Conservation (phyloP, 2,888 invertebrate species). For the Lacanobia oleracea region DNA sequence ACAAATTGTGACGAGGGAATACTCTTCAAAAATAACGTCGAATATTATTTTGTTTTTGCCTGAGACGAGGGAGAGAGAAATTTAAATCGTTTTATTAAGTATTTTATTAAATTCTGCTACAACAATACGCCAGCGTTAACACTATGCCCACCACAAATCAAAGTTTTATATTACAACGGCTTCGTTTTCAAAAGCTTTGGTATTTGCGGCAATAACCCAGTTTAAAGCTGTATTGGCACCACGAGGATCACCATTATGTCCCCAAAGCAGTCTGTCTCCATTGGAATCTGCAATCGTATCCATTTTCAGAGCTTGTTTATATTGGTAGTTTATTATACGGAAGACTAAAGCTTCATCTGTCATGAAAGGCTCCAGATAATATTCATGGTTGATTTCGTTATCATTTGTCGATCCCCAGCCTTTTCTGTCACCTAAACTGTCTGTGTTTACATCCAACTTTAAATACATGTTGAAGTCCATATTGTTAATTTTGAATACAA, state of each 20-base stretch:
- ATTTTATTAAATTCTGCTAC: too few relatives aligned
- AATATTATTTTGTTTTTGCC: too few relatives aligned
- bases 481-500: slow-evolving; percentile 70
- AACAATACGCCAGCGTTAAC: background rate
- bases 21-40: too few relatives aligned
- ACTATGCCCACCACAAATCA: background rate
- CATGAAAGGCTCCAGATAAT: slow-evolving; percentile 68
- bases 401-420: slow-evolving; percentile 61
- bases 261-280: slow-evolving; percentile 65
- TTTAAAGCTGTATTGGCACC: slow-evolving; percentile 19
- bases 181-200: slow-evolving; percentile 11
- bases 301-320: slow-evolving; percentile 67
- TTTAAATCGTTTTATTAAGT: background rate
- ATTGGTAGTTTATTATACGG: slow-evolving; percentile 67
- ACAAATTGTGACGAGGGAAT: too few relatives aligned
- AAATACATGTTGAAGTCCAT: slow-evolving; percentile 65
- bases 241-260: slow-evolving; percentile 59
- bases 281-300: slow-evolving; percentile 42
- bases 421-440: slow-evolving; percentile 64
- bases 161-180: slow-evolving; percentile 6
- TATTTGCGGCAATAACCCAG: slow-evolving; percentile 47
- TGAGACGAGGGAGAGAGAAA: background rate
- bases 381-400: slow-evolving; percentile 57
- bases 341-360: slow-evolving; percentile 64
- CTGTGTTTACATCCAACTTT: slow-evolving; percentile 62